Evolutionary conservation across 1,140 invertebrate species (phyloP).

Genomic region (Procambarus virginalis): DNA sequence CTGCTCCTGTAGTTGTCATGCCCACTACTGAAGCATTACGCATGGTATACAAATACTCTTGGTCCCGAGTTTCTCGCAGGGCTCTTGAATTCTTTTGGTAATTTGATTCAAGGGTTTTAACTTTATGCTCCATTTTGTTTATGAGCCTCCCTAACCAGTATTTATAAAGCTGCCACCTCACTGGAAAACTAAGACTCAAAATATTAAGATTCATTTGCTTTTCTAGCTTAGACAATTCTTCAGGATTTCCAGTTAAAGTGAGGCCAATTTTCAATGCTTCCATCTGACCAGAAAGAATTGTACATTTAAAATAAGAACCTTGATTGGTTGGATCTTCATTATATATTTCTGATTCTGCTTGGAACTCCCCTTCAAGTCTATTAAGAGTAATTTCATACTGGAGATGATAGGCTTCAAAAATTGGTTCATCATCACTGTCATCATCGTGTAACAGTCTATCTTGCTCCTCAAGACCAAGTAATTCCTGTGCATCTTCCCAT

Average conservation of each 20-base stretch:
- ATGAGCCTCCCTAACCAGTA: slow-evolving; percentile 64
- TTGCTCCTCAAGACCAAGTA: slow-evolving; percentile 45
- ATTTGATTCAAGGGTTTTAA: not conserved
- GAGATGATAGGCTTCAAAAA: not conserved
- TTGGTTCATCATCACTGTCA: not conserved
- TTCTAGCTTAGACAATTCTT: not conserved
- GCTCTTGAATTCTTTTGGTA: slow-evolving; percentile 33
- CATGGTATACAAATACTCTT: slow-evolving; percentile 58
- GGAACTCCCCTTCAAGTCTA: not conserved
- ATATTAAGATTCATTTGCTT: not conserved
- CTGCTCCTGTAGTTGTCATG: slow-evolving; percentile 86
- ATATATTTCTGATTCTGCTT: not conserved
- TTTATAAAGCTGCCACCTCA: slow-evolving; percentile 67
- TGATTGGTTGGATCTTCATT: not conserved
- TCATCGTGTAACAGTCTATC: slow-evolving; percentile 40
- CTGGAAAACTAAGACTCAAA: slow-evolving; percentile 12
- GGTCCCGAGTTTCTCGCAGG: slow-evolving; percentile 51
- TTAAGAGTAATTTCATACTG: slow-evolving; percentile 13
- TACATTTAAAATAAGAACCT: not conserved
- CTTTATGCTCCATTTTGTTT: not conserved
- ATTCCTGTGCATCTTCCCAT: slow-evolving; percentile 52
- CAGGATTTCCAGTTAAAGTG: not conserved
- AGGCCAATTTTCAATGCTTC: slow-evolving; percentile 22
- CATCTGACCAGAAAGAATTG: not conserved
- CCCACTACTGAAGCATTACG: slow-evolving; percentile 77